Conservation (phyloP, 2,113 vertebrate species). For the Oryzias melastigma region DNA sequence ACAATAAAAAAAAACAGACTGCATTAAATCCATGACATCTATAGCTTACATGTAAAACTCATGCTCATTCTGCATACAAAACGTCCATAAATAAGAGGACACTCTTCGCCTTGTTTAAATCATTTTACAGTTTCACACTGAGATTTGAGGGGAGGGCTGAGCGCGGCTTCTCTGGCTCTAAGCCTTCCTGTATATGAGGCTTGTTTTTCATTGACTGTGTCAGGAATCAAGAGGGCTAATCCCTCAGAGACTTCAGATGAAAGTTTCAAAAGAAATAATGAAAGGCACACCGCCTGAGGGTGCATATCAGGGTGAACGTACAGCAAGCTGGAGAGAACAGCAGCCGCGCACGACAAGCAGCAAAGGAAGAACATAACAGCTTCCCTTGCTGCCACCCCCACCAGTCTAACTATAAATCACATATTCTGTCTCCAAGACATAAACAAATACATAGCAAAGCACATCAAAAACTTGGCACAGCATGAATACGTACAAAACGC, state of each 20-base stretch:
- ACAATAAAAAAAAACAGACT: background rate
- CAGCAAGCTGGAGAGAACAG: constrained; percentile 69
- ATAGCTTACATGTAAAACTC: background rate
- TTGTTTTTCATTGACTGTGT: constrained; percentile 83
- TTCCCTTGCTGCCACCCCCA: constrained; percentile 72
- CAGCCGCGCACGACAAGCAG: constrained; percentile 71
- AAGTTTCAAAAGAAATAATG: constrained; percentile 84
- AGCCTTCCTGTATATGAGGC: constrained; percentile 76
- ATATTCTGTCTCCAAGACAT: constrained; percentile 70
- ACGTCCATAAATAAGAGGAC: constrained; percentile 33
- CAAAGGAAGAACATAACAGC: constrained; percentile 72
- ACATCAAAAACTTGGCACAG: constrained; percentile 67
- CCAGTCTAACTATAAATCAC: constrained; percentile 74
- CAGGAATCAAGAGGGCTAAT: constrained; percentile 83
- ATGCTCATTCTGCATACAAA: constrained; percentile 16
- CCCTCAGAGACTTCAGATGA: constrained; percentile 80
- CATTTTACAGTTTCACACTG: constrained; percentile 58
- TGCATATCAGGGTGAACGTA: constrained; percentile 77
- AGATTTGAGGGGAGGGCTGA: constrained; percentile 47
- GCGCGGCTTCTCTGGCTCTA: constrained; percentile 62
- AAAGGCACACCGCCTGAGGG: constrained; percentile 79
- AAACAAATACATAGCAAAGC: constrained; percentile 69
- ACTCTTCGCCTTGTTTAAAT: constrained; percentile 61
- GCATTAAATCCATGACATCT: constrained; percentile 3
- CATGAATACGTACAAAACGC: constrained; percentile 61